phyloP scores from a whole-genome alignment of 2,888 invertebrate species.

The Embidobia sp. region DNA sequence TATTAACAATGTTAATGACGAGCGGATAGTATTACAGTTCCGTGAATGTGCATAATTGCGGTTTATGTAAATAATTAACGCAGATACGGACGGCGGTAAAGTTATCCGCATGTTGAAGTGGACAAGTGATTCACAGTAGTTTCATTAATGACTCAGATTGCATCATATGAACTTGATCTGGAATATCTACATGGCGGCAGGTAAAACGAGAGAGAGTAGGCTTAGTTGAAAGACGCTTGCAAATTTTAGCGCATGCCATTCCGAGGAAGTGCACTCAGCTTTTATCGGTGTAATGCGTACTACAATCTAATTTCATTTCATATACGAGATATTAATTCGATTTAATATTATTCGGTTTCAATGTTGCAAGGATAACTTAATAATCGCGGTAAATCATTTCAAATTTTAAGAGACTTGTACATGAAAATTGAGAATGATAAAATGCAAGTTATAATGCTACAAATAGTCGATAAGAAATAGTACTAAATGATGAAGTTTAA shows the following conservation, averaged over 20 bases:
- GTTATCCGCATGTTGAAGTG: constrained; percentile 48
- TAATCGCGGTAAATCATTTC: neutral
- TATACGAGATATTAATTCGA: constrained; percentile 29
- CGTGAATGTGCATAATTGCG: constrained; percentile 18
- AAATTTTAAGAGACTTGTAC: no score
- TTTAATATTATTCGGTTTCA: constrained; percentile 4
- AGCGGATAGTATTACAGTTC: constrained; percentile 9
- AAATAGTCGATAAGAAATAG: no score
- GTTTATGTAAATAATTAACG: constrained; percentile 45
- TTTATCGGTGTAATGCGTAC: no score
- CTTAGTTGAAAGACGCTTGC: constrained; percentile 29
- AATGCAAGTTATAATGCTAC: no score
- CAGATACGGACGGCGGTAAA: constrained; percentile 27
- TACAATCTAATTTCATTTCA: constrained; percentile 38
- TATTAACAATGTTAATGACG: constrained; percentile 14
- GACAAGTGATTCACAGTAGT: constrained; percentile 68
- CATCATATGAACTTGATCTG: constrained; percentile 30
- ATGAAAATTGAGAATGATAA: no score
- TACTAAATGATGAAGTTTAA: no score
- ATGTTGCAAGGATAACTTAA: neutral
- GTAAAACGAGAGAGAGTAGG: constrained; percentile 27
- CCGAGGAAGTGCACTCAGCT: constrained; percentile 22
- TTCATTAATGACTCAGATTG: constrained; percentile 67
- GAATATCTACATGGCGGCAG: constrained; percentile 32
- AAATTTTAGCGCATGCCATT: constrained; percentile 50